Evolutionary conservation across 2,888 invertebrate species (phyloP), one percentile per base, ranked within the genome.

Genomic region (Syrista parreyssii): DNA sequence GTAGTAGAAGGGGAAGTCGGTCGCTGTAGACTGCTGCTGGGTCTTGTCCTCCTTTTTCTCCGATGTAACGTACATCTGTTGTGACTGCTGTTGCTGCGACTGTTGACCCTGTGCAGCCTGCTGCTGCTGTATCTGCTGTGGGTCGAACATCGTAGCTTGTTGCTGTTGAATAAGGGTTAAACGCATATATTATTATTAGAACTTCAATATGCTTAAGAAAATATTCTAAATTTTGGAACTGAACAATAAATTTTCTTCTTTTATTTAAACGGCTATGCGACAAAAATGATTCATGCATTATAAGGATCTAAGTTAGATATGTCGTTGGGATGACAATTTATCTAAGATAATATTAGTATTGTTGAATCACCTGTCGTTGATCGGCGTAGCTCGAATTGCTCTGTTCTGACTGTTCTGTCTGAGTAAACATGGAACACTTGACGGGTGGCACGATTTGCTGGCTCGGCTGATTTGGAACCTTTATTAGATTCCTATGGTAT

Each of bases 91-190:
- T 76, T 90, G 91, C 88, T 94, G 93, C 11, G 93, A 92, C 85
- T 94, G 94, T 83, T 93, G 94, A 80, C 92, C 91, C 78, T 93
- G 93, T 88, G 95, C 95, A 82, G 93, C 92, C 82, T 95, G 94
- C 89, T 95, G 95, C 89, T 95, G 95, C 89, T 95, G 95, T 82
- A 95, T 93, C 85, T 91, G 91, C 81, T 91, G 91, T 9, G 91
- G 91, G 79, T 91, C 91, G 82, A 91, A 91, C 91, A 91, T 91
- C 40, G 87, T 89, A 76, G 88, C 80, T 81, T 88, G 84, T 72
- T 88, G 85, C 11, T 31, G 31, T 23, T 33, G 72, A 75, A 71
- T 9, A 71, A 33, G 32, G 31, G 3, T 33, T 12, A 71, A 55
- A 23, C 2, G 9, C 23, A 23, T 9, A 55, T 23, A 23, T 55